A percentile compares a stretch with the other conserved stretches of the same genome.
Evolutionary conservation across 2,888 invertebrate genomes (phyloP).

Genomic region (Antheraea yamamai): DNA sequence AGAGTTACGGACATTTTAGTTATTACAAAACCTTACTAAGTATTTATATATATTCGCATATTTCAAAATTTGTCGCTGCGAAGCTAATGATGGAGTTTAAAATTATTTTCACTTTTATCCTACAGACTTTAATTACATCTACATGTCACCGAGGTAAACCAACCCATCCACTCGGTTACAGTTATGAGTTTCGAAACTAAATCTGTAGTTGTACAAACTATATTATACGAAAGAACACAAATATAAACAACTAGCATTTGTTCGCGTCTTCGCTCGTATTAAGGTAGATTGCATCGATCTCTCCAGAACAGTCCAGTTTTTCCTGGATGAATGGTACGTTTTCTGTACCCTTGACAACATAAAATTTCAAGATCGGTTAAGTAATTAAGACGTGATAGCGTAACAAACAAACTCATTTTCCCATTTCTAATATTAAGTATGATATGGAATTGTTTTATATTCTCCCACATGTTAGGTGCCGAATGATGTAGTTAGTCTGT

Average conservation of each 20-base stretch:
- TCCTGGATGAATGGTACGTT: too few relatives aligned
- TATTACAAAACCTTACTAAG: too few relatives aligned
- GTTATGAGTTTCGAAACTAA: conserved; percentile 15
- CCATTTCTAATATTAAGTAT: too few relatives aligned
- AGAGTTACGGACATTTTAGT: too few relatives aligned
- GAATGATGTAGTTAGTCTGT: too few relatives aligned
- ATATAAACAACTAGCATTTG: neutral
- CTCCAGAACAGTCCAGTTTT: too few relatives aligned
- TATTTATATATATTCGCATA: neutral
- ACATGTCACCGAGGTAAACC: conserved; percentile 10
- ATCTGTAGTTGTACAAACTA: neutral
- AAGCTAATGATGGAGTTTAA: neutral
- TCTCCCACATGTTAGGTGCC: neutral
- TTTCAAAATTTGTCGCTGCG: neutral
- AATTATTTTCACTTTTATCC: neutral
- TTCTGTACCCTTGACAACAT: too few relatives aligned
- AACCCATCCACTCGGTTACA: neutral
- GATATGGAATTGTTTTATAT: neutral
- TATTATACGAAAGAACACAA: neutral
- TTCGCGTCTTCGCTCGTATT: neutral
- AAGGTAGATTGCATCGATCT: neutral
- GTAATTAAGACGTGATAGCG: too few relatives aligned
- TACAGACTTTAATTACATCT: neutral
- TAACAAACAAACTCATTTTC: too few relatives aligned
- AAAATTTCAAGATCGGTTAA: too few relatives aligned